A percentile compares a stretch with the other conserved stretches of the same genome.
phyloP scores from a whole-genome alignment of 2,113 vertebrate species.

The Astur gentilis region DNA sequence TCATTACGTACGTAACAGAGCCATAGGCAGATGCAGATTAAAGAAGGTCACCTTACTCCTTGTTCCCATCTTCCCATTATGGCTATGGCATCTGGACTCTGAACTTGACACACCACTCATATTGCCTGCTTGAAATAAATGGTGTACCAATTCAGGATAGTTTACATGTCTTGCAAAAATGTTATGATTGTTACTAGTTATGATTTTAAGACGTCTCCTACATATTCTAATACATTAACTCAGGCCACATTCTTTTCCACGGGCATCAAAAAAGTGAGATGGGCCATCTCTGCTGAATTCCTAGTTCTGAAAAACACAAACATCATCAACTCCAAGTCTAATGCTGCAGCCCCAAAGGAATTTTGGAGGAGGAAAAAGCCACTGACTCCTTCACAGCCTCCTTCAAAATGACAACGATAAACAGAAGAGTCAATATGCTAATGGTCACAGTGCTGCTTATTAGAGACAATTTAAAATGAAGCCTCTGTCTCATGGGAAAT shows the following conservation, averaged over 20 bases:
- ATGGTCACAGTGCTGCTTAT: background rate
- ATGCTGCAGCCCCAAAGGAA: background rate
- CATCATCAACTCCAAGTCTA: background rate
- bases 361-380: background rate
- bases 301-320: background rate
- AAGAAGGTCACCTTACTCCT: background rate
- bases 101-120: background rate
- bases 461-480: background rate
- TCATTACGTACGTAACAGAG: background rate
- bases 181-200: background rate
- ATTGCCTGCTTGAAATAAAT: background rate
- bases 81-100: background rate
- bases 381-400: constrained; percentile 6
- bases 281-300: background rate
- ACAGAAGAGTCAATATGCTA: background rate
- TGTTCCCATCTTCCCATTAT: background rate
- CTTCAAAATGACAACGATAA: constrained; percentile 27
- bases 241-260: background rate
- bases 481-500: background rate
- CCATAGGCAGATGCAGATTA: background rate
- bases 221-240: background rate
- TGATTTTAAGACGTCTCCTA: background rate
- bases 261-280: background rate
- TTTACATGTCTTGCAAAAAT: background rate
- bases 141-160: background rate